Evolutionary conservation across 2,888 invertebrate species (phyloP).

Genomic region (Cybosia mesomella): DNA sequence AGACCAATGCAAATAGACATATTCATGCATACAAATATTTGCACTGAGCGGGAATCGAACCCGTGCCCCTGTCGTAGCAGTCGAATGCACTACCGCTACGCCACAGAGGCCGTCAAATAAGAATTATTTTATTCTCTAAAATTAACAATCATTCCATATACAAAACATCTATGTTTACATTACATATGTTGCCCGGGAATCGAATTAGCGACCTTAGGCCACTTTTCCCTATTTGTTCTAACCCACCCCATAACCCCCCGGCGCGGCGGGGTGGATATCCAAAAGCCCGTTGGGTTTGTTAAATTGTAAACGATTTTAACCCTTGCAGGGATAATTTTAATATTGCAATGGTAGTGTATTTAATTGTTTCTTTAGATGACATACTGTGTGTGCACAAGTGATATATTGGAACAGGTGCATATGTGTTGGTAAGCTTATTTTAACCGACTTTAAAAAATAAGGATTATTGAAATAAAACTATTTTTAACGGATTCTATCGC

Average conservation of each 20-base stretch:
- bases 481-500: too few species aligned
- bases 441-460: neutral
- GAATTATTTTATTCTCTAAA: neutral
- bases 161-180: slow-evolving; percentile 30
- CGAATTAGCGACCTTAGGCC: slow-evolving; percentile 61
- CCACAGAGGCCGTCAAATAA: too few species aligned
- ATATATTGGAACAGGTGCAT: slow-evolving; percentile 12
- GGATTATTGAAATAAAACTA: too few species aligned
- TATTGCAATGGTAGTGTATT: slow-evolving; percentile 22
- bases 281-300: slow-evolving; percentile 50
- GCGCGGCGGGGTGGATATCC: slow-evolving; percentile 31
- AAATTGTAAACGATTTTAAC: slow-evolving; percentile 44
- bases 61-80: too few species aligned
- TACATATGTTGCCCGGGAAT: slow-evolving; percentile 50
- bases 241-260: slow-evolving; percentile 39
- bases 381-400: slow-evolving; percentile 11
- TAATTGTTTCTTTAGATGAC: slow-evolving; percentile 14
- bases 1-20: too few species aligned
- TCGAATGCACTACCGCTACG: too few species aligned
- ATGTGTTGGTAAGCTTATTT: neutral
- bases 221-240: slow-evolving; percentile 61
- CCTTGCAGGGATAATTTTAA: slow-evolving; percentile 42
- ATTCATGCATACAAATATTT: too few species aligned
- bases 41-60: too few species aligned
- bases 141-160: neutral